phyloP scores from a whole-genome alignment of 2,888 invertebrate species.

The Drosophila tanythrix region DNA sequence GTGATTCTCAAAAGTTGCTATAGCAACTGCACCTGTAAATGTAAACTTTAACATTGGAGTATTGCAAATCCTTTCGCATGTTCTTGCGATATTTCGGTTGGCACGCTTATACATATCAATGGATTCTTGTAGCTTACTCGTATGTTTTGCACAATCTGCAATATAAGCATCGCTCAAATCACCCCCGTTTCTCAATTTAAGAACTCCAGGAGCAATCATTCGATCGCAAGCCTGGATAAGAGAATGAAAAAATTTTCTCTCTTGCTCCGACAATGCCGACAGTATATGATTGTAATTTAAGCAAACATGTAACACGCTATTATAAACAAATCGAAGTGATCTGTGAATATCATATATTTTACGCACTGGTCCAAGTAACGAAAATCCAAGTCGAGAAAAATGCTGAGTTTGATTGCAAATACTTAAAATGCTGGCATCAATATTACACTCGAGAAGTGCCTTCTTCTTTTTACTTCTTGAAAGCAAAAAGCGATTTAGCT shows the following conservation, averaged over 20 bases:
- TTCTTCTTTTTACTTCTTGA: slow-evolving; percentile 87
- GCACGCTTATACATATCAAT: slow-evolving; percentile 93
- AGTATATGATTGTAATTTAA: slow-evolving; percentile 86
- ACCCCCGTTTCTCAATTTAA: slow-evolving; percentile 90
- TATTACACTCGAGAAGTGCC: slow-evolving; percentile 91
- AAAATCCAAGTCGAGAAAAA: slow-evolving; percentile 90
- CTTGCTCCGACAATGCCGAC: slow-evolving; percentile 90
- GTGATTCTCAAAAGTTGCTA: slow-evolving; percentile 86
- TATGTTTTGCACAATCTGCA: slow-evolving; percentile 67
- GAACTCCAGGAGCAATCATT: slow-evolving; percentile 90
- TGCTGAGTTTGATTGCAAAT: slow-evolving; percentile 90
- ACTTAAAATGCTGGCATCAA: slow-evolving; percentile 89
- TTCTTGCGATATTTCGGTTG: slow-evolving; percentile 89
- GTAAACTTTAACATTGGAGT: slow-evolving; percentile 88
- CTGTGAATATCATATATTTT: slow-evolving; percentile 88
- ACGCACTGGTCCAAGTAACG: slow-evolving; percentile 89
- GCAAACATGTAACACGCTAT: slow-evolving; percentile 89
- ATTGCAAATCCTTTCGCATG: slow-evolving; percentile 90
- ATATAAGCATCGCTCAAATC: slow-evolving; percentile 87
- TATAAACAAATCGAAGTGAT: slow-evolving; percentile 88
- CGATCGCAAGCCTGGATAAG: slow-evolving; percentile 88
- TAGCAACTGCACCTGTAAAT: slow-evolving; percentile 87
- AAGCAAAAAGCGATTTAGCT: slow-evolving; percentile 90
- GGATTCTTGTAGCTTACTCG: slow-evolving; percentile 90
- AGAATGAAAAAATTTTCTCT: slow-evolving; percentile 91